phyloP scores from a whole-genome alignment of 2,888 invertebrate species.

The Pammene aurita region DNA sequence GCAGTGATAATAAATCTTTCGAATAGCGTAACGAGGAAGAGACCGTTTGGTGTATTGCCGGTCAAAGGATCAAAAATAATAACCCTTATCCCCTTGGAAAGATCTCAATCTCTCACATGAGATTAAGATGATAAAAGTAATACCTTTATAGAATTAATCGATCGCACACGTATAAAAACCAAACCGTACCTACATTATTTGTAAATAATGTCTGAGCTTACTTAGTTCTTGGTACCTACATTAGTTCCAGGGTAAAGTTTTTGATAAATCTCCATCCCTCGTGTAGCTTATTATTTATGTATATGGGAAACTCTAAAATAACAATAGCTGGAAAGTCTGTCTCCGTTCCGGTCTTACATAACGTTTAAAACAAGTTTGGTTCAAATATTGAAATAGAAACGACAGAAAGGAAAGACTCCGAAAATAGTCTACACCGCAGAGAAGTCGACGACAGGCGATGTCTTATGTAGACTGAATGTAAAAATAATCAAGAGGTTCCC shows the following conservation, averaged over 20 bases:
- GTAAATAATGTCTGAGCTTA: too few relatives aligned
- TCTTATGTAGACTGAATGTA: conserved; percentile 20
- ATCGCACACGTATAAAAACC: neutral
- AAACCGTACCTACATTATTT: too few relatives aligned
- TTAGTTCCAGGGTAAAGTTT: too few relatives aligned
- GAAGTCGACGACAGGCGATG: conserved; percentile 21
- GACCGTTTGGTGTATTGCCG: conserved; percentile 36
- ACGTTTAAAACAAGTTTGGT: conserved; percentile 29
- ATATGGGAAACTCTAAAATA: too few relatives aligned
- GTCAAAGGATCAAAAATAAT: conserved; percentile 36
- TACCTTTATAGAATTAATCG: neutral
- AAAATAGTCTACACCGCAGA: conserved; percentile 29
- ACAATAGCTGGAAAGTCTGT: conserved; percentile 30
- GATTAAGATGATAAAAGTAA: conserved; percentile 18
- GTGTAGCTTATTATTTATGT: too few relatives aligned
- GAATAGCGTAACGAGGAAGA: conserved; percentile 45
- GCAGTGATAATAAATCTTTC: conserved; percentile 60
- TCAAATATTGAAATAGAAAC: conserved; percentile 37
- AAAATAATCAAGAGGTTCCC: conserved; percentile 33
- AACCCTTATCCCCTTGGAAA: conserved; percentile 1
- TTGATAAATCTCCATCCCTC: too few relatives aligned
- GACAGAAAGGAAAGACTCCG: conserved; percentile 29
- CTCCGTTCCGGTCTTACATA: conserved; percentile 33
- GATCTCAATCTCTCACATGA: neutral
- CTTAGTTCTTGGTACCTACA: too few relatives aligned